Base-by-base conservation (phyloP, 1,140 invertebrate genomes). In the Cryptotermes secundus region DNA sequence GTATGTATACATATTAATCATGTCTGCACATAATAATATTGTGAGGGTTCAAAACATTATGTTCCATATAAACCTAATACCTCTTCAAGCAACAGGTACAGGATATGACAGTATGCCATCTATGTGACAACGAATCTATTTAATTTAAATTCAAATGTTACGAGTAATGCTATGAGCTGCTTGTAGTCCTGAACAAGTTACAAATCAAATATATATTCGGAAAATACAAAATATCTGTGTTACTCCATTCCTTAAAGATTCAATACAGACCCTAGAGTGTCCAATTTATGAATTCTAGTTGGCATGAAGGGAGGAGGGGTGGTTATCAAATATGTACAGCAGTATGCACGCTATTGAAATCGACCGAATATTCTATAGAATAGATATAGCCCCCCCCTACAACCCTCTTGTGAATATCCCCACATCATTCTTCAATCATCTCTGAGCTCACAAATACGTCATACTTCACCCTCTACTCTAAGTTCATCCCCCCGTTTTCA, bases 361-460 rank as follows among this genome's bases (percentile, higher is more conserved):
- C 59, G n/a, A 72, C 59, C 59, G 59, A 72, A 72, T n/a, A 31
- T 31, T 72, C 26, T 72, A 72, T 72, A 72, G 26, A 14, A 72
- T 26, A 72, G 59, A 72, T 72, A 72, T 31, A 72, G 59, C 59
- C n/a, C 59, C 53, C 53, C 45, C 45, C 26, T 72, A 72, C 59
- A 72, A 31, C 59, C 59, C 59, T 72, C 59, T 72, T n/a, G 9
- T 72, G 14, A 72, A 72, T 72, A 72, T n/a, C 59, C 59, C 59
- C 59, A 26, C 59, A n/a, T 72, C 59, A 72, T 72, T 72, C 59
- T 72, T 72, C 59, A 72, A 72, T 72, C 59, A 72, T 72, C 59
- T 31, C 59, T 72, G 10, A 72, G n/a, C 59, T 72, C 59, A 72
- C 59, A 72, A 72, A 72, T 72, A 72, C 59, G 31, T 72, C 59